phyloP scores from a whole-genome alignment of 2,888 invertebrate genomes.

The Idaea aversata region DNA sequence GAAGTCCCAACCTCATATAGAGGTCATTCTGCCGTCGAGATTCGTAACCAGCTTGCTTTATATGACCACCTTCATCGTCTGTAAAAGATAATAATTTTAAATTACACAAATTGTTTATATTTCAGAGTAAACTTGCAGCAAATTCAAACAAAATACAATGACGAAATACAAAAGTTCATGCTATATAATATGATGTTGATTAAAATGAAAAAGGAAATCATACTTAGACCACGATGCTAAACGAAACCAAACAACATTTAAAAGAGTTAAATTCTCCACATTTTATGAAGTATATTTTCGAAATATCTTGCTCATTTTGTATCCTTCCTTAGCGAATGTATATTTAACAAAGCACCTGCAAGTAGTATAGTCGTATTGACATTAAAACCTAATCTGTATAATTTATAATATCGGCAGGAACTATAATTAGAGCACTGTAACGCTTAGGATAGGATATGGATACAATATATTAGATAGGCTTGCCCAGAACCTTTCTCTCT shows the following conservation, averaged over 20 bases:
- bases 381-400: no score
- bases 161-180: background rate
- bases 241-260: background rate
- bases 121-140: background rate
- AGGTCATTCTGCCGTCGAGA: slow-evolving; percentile 84
- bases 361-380: no score
- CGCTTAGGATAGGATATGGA: no score
- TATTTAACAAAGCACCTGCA: no score
- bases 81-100: slow-evolving; percentile 24
- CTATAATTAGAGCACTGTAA: no score
- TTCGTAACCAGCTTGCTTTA: slow-evolving; percentile 81
- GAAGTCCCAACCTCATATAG: slow-evolving; percentile 90
- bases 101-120: background rate
- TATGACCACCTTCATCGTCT: slow-evolving; percentile 88
- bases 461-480: no score
- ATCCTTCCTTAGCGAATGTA: no score
- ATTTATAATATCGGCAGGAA: no score
- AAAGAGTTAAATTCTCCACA: background rate
- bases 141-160: background rate
- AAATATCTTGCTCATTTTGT: no score
- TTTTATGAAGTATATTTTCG: no score
- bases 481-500: no score
- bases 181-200: background rate
- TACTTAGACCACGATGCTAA: background rate
- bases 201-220: background rate